These are phyloP conservation scores for Lissonota sp. DNA, from an alignment of 2,888 invertebrate genomes.

Conservation along the genomic window DNA sequence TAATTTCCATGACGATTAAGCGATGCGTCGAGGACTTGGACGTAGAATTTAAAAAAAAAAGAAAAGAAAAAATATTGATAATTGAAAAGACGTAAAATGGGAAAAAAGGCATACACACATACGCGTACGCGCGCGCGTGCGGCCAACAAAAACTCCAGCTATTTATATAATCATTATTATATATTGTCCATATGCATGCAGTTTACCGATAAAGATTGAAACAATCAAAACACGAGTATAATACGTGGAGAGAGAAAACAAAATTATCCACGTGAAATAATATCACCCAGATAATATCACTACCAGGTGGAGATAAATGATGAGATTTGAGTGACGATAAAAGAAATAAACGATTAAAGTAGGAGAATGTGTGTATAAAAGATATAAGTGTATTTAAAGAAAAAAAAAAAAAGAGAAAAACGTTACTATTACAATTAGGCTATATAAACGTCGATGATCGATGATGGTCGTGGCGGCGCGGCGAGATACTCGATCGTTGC, in stretches of 20 bases:
- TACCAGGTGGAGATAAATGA: slow-evolving; percentile 39
- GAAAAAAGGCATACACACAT: not conserved
- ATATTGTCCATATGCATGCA: slow-evolving; percentile 53
- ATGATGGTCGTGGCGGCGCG: slow-evolving; percentile 21
- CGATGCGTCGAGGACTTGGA: not conserved
- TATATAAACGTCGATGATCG: slow-evolving; percentile 43
- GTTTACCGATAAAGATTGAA: slow-evolving; percentile 53
- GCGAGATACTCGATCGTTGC: slow-evolving; percentile 48
- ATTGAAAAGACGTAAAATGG: not conserved
- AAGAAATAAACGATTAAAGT: not conserved
- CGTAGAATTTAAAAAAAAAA: not conserved
- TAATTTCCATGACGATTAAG: too few species aligned
- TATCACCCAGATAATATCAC: slow-evolving; percentile 42
- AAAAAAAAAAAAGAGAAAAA: slow-evolving; percentile 26
- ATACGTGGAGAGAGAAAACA: not conserved
- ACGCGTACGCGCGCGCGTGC: too few species aligned
- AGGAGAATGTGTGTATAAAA: slow-evolving; percentile 50
- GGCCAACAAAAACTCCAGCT: slow-evolving; percentile 34
- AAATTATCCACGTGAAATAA: slow-evolving; percentile 35
- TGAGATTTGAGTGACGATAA: slow-evolving; percentile 28
- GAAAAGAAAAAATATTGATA: not conserved
- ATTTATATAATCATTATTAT: slow-evolving; percentile 51
- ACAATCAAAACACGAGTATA: slow-evolving; percentile 21
- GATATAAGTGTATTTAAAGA: slow-evolving; percentile 54
- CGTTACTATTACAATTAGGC: slow-evolving; percentile 56